Base-by-base conservation (phyloP, 2,888 invertebrate genomes). In the Xestia c-nigrum region DNA sequence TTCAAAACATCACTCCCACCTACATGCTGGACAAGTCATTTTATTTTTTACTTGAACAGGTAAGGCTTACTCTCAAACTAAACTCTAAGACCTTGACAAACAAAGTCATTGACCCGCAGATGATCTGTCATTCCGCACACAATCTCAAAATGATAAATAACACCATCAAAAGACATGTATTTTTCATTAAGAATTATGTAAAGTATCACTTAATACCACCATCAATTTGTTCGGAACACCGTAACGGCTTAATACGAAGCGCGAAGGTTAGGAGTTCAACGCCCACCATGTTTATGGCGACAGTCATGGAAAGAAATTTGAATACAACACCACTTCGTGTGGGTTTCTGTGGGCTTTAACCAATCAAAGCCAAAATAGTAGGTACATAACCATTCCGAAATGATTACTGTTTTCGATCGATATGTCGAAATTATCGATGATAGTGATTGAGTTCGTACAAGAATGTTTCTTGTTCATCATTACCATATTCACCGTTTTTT, bases 111-210 rank as follows among this genome's bases (percentile, higher is more conserved):
- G 59, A 72, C 81, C 72, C 24, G 10, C 6, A 50, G 21, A 38
- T 21, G 21, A 70, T 66, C 40, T 50, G 40, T 31, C 73, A 63
- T 24, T 55, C 3, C n/a, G 21, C 43, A 1, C n/a, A 38, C 31
- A 47, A 64, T 14, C 38, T 19, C 57, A 16, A 68, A 5, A 73
- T 70, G 43, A 81, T 46, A 73, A 81, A 81, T 55, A 55, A 16
- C 19, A 14, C n/a, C n/a, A 61, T 55, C 50, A 65, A 43, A 43
- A 61, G 21, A 61, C 47, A 69, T 72, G 69, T 66, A 69, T 72
- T 50, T 77, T 66, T 74, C 70, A 81, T 74, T 68, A 46, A 55
- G n/a, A 74, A 72, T 78, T 68, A 79, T 78, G 78, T 82, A 72
- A 74, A 79, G 14, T 71, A 74, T 78, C 71, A 78, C 47, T 82